Conservation (phyloP, 2,888 invertebrate genomes). For the Ariolimax columbianus region DNA sequence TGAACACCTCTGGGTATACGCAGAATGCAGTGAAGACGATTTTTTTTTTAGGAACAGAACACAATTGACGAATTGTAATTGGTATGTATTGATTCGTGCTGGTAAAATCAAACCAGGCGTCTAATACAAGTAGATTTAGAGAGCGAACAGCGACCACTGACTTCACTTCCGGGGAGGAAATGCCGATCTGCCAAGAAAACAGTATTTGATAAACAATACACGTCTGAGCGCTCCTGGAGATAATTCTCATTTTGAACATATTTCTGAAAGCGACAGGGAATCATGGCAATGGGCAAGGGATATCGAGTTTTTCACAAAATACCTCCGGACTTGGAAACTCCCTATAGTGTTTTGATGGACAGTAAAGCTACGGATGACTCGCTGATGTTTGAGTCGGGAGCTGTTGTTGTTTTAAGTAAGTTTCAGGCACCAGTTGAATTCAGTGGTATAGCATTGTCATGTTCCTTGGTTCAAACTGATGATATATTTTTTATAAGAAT, state of each 20-base stretch:
- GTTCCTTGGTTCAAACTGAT: too few relatives aligned
- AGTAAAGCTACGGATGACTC: constrained; percentile 91
- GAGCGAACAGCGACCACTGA: not conserved
- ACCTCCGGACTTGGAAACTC: constrained; percentile 82
- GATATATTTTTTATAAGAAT: too few relatives aligned
- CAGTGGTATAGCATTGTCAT: too few relatives aligned
- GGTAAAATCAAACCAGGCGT: constrained; percentile 7
- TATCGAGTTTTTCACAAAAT: constrained; percentile 94
- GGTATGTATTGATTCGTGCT: too few relatives aligned
- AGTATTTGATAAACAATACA: too few relatives aligned
- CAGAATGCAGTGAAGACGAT: too few relatives aligned
- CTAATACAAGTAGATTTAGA: not conserved
- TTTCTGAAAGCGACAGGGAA: not conserved
- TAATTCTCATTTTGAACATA: not conserved
- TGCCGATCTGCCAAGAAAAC: not conserved
- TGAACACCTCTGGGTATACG: too few relatives aligned
- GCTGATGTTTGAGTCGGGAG: constrained; percentile 93
- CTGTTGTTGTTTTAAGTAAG: constrained; percentile 90
- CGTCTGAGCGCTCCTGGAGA: too few relatives aligned
- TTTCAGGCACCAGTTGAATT: constrained; percentile 57
- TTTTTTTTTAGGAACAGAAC: too few relatives aligned
- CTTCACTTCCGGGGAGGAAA: constrained; percentile 20
- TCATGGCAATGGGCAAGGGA: constrained; percentile 95
- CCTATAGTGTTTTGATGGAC: constrained; percentile 93
- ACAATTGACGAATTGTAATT: too few relatives aligned